Base-by-base conservation (phyloP, 2,113 vertebrate species). In the Mustelus asterias region DNA sequence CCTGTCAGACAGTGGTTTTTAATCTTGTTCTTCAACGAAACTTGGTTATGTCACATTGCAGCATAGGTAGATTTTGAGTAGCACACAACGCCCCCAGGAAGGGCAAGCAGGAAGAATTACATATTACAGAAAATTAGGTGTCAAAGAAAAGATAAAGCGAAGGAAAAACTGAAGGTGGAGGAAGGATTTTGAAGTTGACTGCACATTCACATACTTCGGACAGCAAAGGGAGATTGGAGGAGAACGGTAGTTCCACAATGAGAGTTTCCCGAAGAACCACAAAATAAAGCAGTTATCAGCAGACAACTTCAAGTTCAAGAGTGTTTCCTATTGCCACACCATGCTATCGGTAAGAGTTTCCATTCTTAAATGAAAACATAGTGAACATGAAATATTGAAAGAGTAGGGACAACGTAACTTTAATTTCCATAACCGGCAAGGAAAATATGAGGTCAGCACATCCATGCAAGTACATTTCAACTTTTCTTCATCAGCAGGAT, bases 141-240 rank as follows among this genome's bases (percentile, higher is more conserved):
- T 13, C 14, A 83, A 20, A 41, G 37, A 22, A 41, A 44, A 83
- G 8, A 83, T 0, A 41, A 44, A 44, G 18, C 6, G 5, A 44
- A 83, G 70, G 96, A 96, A 96, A 29, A 96, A 96, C 96, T 96
- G 96, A 92, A 96, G 95, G 85, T 96, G 54, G 3, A 63, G 80
- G 37, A 41, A 44, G 37, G 80, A 20, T 18, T 41, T 83, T 37
- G 37, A 44, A 83, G 80, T 18, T 18, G 80, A 16, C 37, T 22
- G 37, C 37, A 83, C 5, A 22, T 44, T 83, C 18, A 41, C 4
- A 18, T 41, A 83, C 5, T 83, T 83, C 1, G 37, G 18, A 83
- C 18, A 83, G 37, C 14, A 83, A 83, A 41, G 80, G 16, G 16
- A 83, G 37, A 22, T 76, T 33, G 72, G n/a, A 83, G 37, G 16